Conservation (phyloP, 2,113 vertebrate species). For the Artemisiospiza belli region DNA sequence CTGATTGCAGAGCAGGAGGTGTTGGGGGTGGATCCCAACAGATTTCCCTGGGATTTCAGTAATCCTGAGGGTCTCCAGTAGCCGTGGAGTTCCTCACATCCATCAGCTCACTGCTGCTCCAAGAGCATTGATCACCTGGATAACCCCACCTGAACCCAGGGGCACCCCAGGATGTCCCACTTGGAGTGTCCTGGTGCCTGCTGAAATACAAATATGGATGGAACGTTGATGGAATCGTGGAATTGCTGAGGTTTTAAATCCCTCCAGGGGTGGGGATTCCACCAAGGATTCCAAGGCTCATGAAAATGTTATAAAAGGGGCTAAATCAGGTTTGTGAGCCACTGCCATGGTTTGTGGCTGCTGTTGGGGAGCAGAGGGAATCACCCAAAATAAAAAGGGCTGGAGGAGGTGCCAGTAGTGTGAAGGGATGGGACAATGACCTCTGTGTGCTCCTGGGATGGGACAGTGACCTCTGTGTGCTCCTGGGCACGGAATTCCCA, state of each 20-base stretch:
- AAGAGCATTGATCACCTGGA: not conserved
- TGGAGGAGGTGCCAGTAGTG: fast-evolving
- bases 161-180: fast-evolving
- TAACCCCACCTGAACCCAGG: not conserved
- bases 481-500: not conserved
- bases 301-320: too few species aligned
- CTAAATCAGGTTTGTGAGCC: too few species aligned
- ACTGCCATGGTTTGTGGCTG: too few species aligned
- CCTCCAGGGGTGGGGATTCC: not conserved
- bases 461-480: not conserved
- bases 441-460: too few species aligned
- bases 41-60: too few species aligned
- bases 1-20: not conserved
- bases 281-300: too few species aligned
- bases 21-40: fast-evolving
- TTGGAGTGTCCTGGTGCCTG: fast-evolving
- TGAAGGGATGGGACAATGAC: too few species aligned
- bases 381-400: too few species aligned
- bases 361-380: too few species aligned
- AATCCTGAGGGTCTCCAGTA: not conserved
- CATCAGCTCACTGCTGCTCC: fast-evolving
- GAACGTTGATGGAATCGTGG: not conserved
- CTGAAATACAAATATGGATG: fast-evolving
- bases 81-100: not conserved
- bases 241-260: not conserved